phyloP scores from a whole-genome alignment of 2,888 invertebrate species.

The Holacanthella duospinosa region DNA sequence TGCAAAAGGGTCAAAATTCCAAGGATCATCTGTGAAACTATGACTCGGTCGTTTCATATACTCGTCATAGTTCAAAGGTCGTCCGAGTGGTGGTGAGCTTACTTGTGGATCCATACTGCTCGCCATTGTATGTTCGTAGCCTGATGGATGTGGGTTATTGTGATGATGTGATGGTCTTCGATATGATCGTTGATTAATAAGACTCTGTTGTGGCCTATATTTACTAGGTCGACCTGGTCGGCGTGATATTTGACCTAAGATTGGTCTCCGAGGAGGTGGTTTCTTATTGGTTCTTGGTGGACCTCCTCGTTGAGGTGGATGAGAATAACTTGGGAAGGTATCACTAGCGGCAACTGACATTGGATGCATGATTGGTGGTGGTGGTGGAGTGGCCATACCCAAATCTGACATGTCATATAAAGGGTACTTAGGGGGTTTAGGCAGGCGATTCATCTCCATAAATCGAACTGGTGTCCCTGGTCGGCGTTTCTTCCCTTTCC shows the following conservation, averaged over 20 bases:
- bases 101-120: slow-evolving; percentile 28
- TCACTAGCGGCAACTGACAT: slow-evolving; percentile 30
- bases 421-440: slow-evolving; percentile 36
- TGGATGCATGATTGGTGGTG: slow-evolving; percentile 36
- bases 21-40: slow-evolving; percentile 35
- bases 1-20: slow-evolving; percentile 36
- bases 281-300: background rate
- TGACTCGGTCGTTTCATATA: slow-evolving; percentile 36
- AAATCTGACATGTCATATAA: slow-evolving; percentile 29
- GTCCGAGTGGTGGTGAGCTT: slow-evolving; percentile 30
- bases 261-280: background rate
- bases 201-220: background rate
- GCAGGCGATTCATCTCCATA: slow-evolving; percentile 30
- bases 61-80: slow-evolving; percentile 34
- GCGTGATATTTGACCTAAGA: background rate
- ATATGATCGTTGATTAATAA: background rate
- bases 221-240: slow-evolving; percentile 10
- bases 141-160: slow-evolving; percentile 11
- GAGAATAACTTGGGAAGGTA: slow-evolving; percentile 10
- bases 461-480: slow-evolving; percentile 7
- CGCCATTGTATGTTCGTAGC: slow-evolving; percentile 24
- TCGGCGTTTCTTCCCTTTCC: background rate
- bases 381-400: slow-evolving; percentile 35
- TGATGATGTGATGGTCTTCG: background rate
- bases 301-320: slow-evolving; percentile 1